Percentiles rank a stretch among this genome's conserved stretches.
Conservation (phyloP, 2,888 invertebrate species). For the Rotaria macrura region DNA sequence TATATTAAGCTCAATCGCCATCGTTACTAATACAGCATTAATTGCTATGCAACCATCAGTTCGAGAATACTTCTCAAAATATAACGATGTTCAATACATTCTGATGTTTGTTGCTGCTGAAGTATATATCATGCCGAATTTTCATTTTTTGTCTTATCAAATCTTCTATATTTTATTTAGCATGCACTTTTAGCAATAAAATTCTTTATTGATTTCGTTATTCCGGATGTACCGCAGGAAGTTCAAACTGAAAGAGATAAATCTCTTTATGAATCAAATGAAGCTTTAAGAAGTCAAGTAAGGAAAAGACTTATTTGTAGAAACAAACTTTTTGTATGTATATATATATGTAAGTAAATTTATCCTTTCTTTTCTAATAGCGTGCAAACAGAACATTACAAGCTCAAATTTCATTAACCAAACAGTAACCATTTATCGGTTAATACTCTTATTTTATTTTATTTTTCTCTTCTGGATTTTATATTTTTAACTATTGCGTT, state of each 20-base stretch:
- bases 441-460: too few relatives aligned
- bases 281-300: conserved; percentile 27
- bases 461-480: not conserved
- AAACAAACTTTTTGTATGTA: not conserved
- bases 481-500: too few relatives aligned
- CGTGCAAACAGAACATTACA: not conserved
- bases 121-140: conserved; percentile 39
- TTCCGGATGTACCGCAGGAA: conserved; percentile 18
- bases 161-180: not conserved
- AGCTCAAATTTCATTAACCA: not conserved
- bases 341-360: too few relatives aligned
- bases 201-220: not conserved
- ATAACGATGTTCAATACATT: conserved; percentile 54
- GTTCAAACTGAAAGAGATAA: not conserved
- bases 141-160: not conserved
- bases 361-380: not conserved
- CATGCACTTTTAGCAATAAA: conserved; percentile 25
- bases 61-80: conserved; percentile 49
- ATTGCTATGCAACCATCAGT: conserved; percentile 62
- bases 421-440: not conserved
- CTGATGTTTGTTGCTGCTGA: conserved; percentile 61
- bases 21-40: conserved; percentile 66
- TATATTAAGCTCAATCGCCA: conserved; percentile 58
- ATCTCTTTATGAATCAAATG: conserved; percentile 16
- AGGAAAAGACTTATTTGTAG: not conserved